A percentile compares a stretch with the other conserved stretches of the same genome.
Evolutionary conservation across 2,113 vertebrate genomes (phyloP).

Genomic region (Barbus barbus): DNA sequence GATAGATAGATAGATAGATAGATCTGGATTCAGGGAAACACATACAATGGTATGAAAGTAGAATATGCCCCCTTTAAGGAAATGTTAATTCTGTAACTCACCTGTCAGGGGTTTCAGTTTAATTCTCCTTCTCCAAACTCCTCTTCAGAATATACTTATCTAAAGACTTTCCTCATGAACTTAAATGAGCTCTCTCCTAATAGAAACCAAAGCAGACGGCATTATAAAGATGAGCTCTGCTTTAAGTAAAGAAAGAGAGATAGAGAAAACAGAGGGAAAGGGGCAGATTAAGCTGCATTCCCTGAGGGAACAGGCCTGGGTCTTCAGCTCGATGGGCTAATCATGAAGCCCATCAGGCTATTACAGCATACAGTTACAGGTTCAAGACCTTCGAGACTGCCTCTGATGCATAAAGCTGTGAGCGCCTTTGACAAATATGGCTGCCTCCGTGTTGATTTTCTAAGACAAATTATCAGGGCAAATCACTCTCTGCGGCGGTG

Average conservation of each 20-base stretch:
- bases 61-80: background rate
- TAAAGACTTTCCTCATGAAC: conserved; percentile 1
- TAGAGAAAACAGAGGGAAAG: too few relatives aligned
- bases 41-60: background rate
- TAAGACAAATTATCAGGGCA: conserved; percentile 37
- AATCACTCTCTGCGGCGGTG: conserved; percentile 29
- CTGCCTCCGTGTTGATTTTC: background rate
- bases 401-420: conserved; percentile 29
- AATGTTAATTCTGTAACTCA: background rate
- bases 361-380: conserved; percentile 44
- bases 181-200: conserved; percentile 24
- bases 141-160: background rate
- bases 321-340: conserved; percentile 52
- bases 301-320: conserved; percentile 23
- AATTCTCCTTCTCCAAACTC: conserved; percentile 1
- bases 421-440: conserved; percentile 38
- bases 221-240: conserved; percentile 17
- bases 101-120: conserved; percentile 7
- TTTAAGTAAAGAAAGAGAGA: conserved; percentile 32
- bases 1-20: too few relatives aligned
- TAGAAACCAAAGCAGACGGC: background rate
- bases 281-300: too few relatives aligned
- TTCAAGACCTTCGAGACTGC: conserved; percentile 37
- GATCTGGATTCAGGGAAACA: too few relatives aligned
- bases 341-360: conserved; percentile 48